A percentile compares a stretch with the other conserved stretches of the same genome.
phyloP scores from a whole-genome alignment of 2,113 vertebrate species.

The Erythrocebus patas region DNA sequence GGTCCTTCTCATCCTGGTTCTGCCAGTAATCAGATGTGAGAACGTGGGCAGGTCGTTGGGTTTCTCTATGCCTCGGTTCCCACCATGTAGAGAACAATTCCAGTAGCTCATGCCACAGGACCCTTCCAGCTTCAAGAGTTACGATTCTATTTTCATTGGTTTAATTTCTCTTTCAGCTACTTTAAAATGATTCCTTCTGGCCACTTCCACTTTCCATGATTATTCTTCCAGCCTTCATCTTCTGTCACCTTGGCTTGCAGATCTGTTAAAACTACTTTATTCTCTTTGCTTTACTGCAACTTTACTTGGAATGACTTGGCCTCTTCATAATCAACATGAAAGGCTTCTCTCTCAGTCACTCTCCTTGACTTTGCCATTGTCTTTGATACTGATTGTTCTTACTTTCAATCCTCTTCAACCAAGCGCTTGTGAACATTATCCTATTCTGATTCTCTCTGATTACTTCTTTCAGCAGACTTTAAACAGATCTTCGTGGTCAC shows the following conservation, averaged over 20 bases:
- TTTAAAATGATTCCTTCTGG: background rate
- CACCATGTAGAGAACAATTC: background rate
- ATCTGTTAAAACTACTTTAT: background rate
- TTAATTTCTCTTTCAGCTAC: background rate
- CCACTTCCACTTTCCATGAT: background rate
- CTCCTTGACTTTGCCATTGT: background rate
- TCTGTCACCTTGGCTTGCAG: background rate
- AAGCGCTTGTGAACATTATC: background rate
- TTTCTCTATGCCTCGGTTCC: background rate
- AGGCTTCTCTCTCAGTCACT: background rate
- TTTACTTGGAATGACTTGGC: background rate
- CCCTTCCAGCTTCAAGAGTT: no score
- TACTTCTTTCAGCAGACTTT: background rate
- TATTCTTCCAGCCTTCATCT: background rate
- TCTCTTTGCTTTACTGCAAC: background rate
- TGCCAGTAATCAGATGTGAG: accelerated
- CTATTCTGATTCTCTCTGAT: background rate
- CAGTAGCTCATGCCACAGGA: no score
- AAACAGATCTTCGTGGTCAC: background rate
- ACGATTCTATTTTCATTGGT: background rate
- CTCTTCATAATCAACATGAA: background rate
- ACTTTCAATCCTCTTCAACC: background rate
- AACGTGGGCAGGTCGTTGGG: background rate
- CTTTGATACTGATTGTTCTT: background rate
- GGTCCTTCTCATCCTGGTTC: background rate